Percentiles rank a stretch among this genome's conserved stretches.
Conservation (phyloP, 2,888 invertebrate genomes). For the Emesis furor region DNA sequence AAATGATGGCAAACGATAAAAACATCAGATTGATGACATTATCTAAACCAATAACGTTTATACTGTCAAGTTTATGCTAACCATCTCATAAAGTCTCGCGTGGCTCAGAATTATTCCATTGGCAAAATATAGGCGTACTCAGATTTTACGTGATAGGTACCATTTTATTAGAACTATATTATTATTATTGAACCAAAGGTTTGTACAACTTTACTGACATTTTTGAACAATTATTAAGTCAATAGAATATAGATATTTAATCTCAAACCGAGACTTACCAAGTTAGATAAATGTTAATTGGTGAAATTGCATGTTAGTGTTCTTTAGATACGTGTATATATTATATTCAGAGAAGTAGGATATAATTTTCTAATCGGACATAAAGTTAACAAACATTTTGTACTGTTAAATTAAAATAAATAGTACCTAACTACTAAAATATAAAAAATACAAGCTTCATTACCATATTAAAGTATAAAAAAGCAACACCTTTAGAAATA, state of each 20-base stretch:
- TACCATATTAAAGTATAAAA: no score
- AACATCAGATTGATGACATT: constrained; percentile 4
- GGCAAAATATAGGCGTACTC: constrained; percentile 6
- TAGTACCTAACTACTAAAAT: background rate
- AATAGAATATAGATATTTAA: constrained; percentile 3
- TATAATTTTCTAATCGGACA: background rate
- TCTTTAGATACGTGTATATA: constrained; percentile 16
- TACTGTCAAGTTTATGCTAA: constrained; percentile 4
- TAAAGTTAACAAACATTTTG: background rate
- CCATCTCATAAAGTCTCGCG: constrained; percentile 1
- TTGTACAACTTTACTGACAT: constrained; percentile 7
- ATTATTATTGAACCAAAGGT: constrained; percentile 17
- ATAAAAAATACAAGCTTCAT: no score
- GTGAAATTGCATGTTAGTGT: background rate
- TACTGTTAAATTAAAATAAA: background rate
- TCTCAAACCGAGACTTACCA: background rate
- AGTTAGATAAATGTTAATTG: constrained; percentile 3
- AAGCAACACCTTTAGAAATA: no score
- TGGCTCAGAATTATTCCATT: background rate
- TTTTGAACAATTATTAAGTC: constrained; percentile 21
- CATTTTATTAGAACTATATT: constrained; percentile 1
- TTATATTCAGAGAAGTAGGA: background rate
- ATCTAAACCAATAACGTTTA: constrained; percentile 7
- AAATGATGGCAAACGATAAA: background rate
- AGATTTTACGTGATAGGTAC: background rate